Conservation (phyloP, 2,888 invertebrate genomes). For the Eulithis prunata region DNA sequence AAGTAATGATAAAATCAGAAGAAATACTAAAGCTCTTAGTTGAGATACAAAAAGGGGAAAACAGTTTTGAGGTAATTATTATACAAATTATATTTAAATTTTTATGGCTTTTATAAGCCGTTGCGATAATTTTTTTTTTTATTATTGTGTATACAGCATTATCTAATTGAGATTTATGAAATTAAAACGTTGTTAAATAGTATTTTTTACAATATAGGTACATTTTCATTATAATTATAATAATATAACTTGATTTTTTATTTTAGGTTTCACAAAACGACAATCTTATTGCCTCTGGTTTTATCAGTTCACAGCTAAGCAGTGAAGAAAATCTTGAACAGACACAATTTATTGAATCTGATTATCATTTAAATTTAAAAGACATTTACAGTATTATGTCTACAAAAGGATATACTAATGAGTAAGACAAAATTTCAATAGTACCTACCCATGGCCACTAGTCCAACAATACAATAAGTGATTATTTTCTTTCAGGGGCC, state of each 20-base stretch:
- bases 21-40: constrained; percentile 19
- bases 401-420: constrained; percentile 26
- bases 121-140: too few species aligned
- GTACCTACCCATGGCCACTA: too few species aligned
- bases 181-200: too few species aligned
- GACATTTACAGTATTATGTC: constrained; percentile 32
- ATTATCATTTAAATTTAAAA: constrained; percentile 17
- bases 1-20: constrained; percentile 12
- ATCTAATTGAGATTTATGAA: too few species aligned
- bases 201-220: too few species aligned
- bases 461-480: too few species aligned
- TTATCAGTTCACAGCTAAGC: background rate
- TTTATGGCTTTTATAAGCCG: too few species aligned
- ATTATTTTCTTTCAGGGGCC: background rate
- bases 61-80: constrained; percentile 27
- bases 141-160: too few species aligned
- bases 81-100: background rate
- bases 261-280: constrained; percentile 22
- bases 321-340: background rate
- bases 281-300: constrained; percentile 19
- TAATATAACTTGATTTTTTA: too few species aligned
- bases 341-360: constrained; percentile 9
- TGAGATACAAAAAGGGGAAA: constrained; percentile 20
- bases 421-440: constrained; percentile 15
- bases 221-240: too few species aligned